A percentile compares a stretch with the other conserved stretches of the same genome.
Evolutionary conservation across 2,113 vertebrate species (phyloP).

Genomic region (Ameiurus melas): DNA sequence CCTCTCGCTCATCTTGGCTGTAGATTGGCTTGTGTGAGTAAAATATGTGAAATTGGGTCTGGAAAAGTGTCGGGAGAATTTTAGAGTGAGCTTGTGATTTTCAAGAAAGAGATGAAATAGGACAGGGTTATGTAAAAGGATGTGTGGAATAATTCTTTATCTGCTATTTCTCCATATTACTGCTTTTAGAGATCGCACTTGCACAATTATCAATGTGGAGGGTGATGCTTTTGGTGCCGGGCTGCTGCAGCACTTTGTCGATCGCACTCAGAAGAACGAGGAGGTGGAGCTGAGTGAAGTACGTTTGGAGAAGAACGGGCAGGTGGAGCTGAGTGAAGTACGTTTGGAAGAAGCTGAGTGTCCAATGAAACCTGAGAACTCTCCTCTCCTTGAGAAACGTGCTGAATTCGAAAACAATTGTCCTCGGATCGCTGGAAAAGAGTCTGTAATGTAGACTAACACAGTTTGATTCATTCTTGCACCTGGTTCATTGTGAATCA

Average conservation of each 20-base stretch:
- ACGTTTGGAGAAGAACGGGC: slow-evolving; percentile 47
- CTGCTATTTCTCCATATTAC: neutral
- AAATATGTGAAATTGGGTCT: neutral
- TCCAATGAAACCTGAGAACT: slow-evolving; percentile 58
- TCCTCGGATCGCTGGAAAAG: slow-evolving; percentile 59
- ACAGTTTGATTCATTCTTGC: neutral
- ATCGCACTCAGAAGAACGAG: slow-evolving; percentile 55
- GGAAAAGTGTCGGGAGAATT: neutral
- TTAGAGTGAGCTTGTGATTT: neutral
- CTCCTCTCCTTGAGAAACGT: slow-evolving; percentile 72
- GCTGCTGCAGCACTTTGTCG: slow-evolving; percentile 79
- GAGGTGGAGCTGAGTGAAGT: slow-evolving; percentile 66
- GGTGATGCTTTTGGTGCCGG: slow-evolving; percentile 86
- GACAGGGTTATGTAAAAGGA: neutral
- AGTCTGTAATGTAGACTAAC: slow-evolving; percentile 74
- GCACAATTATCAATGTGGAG: slow-evolving; percentile 86
- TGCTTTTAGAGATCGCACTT: slow-evolving; percentile 84
- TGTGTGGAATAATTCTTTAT: neutral
- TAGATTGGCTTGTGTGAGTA: slow-evolving; percentile 93
- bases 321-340: slow-evolving; percentile 65
- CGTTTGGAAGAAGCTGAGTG: slow-evolving; percentile 45
- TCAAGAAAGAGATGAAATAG: neutral
- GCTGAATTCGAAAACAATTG: neutral
- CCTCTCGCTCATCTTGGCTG: slow-evolving; percentile 87
- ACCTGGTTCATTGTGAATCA: neutral